These are phyloP conservation scores for Trachelus iudaicus DNA, from an alignment of 2,888 invertebrate genomes.

Conservation along the genomic window DNA sequence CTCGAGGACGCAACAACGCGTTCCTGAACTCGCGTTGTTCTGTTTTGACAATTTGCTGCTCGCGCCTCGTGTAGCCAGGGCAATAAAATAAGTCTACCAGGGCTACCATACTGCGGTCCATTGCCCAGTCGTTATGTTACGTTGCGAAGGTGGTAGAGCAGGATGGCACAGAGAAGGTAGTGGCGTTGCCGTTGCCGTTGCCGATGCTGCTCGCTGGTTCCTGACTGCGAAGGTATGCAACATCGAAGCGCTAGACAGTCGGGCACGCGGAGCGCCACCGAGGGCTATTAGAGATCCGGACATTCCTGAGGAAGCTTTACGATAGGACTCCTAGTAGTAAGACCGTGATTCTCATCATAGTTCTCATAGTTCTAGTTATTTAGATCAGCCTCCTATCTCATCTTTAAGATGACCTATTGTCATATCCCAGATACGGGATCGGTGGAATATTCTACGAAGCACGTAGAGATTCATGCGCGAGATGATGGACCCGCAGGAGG, in stretches of 20 bases:
- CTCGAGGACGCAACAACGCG: no score
- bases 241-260: conserved; percentile 32
- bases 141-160: conserved; percentile 17
- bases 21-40: background rate
- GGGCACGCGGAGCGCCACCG: conserved; percentile 38
- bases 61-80: conserved; percentile 24
- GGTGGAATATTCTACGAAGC: no score
- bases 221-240: conserved; percentile 28
- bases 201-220: no score
- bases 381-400: no score
- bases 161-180: background rate
- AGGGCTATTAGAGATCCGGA: conserved; percentile 34
- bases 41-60: conserved; percentile 34
- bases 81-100: conserved; percentile 34
- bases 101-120: conserved; percentile 31
- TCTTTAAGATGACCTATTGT: no score
- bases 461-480: no score
- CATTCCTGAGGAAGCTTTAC: conserved; percentile 33
- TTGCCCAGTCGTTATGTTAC: conserved; percentile 15
- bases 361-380: no score
- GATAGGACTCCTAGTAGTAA: background rate
- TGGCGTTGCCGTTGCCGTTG: background rate
- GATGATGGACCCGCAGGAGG: no score
- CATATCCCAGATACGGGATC: no score
- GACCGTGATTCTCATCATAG: conserved; percentile 1